Percentiles rank a stretch among this genome's conserved stretches.
Evolutionary conservation across 2,888 invertebrate genomes (phyloP).

Genomic region (Neria commutata): DNA sequence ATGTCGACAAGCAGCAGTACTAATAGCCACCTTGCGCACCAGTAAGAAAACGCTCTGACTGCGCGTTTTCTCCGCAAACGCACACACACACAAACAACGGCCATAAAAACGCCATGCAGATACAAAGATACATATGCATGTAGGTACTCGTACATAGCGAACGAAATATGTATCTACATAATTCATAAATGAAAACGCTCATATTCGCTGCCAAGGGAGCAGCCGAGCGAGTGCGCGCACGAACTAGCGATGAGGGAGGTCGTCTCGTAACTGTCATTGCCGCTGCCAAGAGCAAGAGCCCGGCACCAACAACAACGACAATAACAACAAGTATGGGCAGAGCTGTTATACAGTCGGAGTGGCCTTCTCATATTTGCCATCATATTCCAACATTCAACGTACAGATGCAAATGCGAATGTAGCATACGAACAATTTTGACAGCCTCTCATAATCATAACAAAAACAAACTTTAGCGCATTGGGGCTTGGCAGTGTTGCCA

Average conservation of each 20-base stretch:
- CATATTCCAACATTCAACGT: slow-evolving; percentile 45
- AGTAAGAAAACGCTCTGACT: slow-evolving; percentile 49
- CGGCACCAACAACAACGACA: slow-evolving; percentile 24
- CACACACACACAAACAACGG: slow-evolving; percentile 15
- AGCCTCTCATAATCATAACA: slow-evolving; percentile 56
- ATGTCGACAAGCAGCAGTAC: slow-evolving; percentile 20
- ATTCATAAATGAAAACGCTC: slow-evolving; percentile 55
- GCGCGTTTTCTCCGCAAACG: neutral
- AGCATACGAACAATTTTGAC: slow-evolving; percentile 43
- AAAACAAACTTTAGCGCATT: too few species aligned
- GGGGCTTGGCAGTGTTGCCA: too few species aligned
- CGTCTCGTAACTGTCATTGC: neutral
- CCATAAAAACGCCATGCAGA: slow-evolving; percentile 17
- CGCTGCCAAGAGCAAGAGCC: slow-evolving; percentile 32
- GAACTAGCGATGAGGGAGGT: neutral
- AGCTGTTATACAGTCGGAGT: too few species aligned
- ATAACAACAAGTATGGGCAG: slow-evolving; percentile 28
- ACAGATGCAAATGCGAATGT: slow-evolving; percentile 28
- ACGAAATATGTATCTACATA: slow-evolving; percentile 46
- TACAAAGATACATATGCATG: slow-evolving; percentile 35
- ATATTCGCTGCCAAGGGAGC: slow-evolving; percentile 49
- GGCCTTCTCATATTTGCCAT: slow-evolving; percentile 55
- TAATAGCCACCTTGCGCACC: slow-evolving; percentile 49
- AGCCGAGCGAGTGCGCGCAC: slow-evolving; percentile 6
- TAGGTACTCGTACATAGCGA: slow-evolving; percentile 26